Evolutionary conservation across 2,888 invertebrate species (phyloP).

Genomic region (Epistrophella euchroma): DNA sequence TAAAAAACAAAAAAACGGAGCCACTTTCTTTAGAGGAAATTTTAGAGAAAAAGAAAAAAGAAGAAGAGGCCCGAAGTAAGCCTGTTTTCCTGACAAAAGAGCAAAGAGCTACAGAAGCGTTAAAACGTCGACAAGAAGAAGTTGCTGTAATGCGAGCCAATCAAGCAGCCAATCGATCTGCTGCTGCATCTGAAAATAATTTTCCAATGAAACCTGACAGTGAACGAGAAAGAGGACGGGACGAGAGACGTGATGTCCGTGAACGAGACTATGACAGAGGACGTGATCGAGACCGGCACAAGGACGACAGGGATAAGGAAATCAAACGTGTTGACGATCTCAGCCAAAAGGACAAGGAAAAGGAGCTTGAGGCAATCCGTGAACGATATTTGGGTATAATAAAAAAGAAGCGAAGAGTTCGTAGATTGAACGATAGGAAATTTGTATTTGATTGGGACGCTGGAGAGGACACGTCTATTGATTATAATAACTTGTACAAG

Average conservation of each 20-base stretch:
- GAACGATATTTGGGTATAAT: conserved; percentile 97
- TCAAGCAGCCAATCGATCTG: conserved; percentile 83
- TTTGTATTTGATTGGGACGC: conserved; percentile 99
- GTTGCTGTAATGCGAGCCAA: conserved; percentile 91
- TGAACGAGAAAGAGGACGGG: conserved; percentile 85
- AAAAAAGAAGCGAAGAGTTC: conserved; percentile 95
- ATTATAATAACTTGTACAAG: conserved; percentile 98
- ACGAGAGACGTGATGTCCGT: conserved; percentile 84
- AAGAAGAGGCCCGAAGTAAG: conserved; percentile 97
- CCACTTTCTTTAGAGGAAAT: conserved; percentile 98
- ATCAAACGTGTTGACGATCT: conserved; percentile 82
- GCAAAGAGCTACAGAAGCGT: conserved; percentile 94
- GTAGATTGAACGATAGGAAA: conserved; percentile 98
- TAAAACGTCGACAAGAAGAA: conserved; percentile 95
- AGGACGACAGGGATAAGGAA: conserved; percentile 83
- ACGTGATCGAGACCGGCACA: conserved; percentile 78
- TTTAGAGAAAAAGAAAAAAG: conserved; percentile 97
- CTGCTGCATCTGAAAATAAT: conserved; percentile 25
- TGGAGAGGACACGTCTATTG: conserved; percentile 98
- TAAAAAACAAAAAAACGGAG: conserved; percentile 86
- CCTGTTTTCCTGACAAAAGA: conserved; percentile 99
- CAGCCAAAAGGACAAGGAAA: conserved; percentile 92
- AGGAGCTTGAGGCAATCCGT: conserved; percentile 97
- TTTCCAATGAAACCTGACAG: conserved; percentile 44
- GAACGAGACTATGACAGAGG: conserved; percentile 78